A percentile compares a stretch with the other conserved stretches of the same genome.
These are phyloP conservation scores for Myotis daubentonii DNA, from an alignment of 2,797 vertebrate species.

Conservation along the genomic window DNA sequence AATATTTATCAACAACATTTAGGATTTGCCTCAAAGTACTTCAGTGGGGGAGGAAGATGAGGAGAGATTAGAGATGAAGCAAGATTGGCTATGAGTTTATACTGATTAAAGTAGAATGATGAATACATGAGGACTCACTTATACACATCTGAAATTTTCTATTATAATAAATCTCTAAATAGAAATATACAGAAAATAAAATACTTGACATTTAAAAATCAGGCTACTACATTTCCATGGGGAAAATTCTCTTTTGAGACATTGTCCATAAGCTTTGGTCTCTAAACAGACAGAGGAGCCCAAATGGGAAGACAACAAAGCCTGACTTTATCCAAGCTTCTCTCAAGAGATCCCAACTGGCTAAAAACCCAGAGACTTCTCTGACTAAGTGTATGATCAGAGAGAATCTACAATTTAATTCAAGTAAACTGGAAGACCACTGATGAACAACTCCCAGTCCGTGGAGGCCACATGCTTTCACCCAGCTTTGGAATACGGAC, in stretches of 20 bases:
- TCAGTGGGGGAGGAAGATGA: background rate
- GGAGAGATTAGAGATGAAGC: background rate
- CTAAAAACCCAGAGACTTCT: background rate
- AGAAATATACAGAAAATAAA: conserved; percentile 46
- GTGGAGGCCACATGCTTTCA: background rate
- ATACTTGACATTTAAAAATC: conserved; percentile 47
- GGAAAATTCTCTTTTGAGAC: background rate
- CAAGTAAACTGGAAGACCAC: background rate
- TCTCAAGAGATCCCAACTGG: background rate
- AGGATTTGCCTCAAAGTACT: background rate
- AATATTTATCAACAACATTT: conserved; percentile 14
- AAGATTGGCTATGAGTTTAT: background rate
- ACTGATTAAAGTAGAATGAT: background rate
- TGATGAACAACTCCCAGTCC: background rate
- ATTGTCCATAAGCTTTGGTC: background rate
- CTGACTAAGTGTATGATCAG: background rate
- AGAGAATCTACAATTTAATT: background rate
- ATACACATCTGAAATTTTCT: conserved; percentile 1
- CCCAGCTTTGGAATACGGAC: background rate
- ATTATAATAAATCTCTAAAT: background rate
- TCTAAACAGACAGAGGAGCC: background rate
- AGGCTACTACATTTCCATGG: background rate
- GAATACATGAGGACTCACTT: conserved; percentile 3
- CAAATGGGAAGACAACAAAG: background rate
- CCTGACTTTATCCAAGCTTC: background rate